Base-by-base conservation (phyloP, 2,888 invertebrate species). In the Pyrochroa serraticornis region DNA sequence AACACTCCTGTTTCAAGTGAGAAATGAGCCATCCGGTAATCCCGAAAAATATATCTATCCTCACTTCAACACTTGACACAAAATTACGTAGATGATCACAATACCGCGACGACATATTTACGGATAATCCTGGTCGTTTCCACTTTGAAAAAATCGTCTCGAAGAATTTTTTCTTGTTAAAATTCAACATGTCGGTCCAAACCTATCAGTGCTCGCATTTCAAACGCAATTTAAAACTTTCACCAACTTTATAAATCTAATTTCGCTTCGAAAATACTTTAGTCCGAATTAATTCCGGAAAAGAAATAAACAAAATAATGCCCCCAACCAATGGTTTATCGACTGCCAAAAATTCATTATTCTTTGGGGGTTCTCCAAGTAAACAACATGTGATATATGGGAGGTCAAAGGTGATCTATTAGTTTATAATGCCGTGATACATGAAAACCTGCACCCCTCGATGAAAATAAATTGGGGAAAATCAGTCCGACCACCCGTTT, bases 1-100 rank as follows among this genome's bases (percentile, higher is more conserved):
- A 32, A 34, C 22, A 22, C 46, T 41, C 47, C 39, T 53, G 41
- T 53, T 44, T 52, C 35, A 51, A 53, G 53, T 53, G 53, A 46
- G 55, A 55, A 55, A 55, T 44, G 55, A 55, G 43, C 55, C 55
- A 55, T 55, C 55, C 55, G 55, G 55, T 42, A 55, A 55, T 48
- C 55, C 45, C 35, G 43, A 55, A 49, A 55, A 48, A 55, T 55
- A 55, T 55, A 55, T 55, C 54, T 42, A 47, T 55, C 48, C 43
- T 42, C 48, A 47, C 48, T 36, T 22, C 46, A 33, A 53, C 53
- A 46, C 41, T 46, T 47, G 53, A 47, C 53, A 47, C 34, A 34
- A 46, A 53, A 53, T 53, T 53, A 53, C 46, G 46, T 46, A 53
- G 42, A 53, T 53, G 53, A 53, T 46, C 46, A 53, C 53, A 53